phyloP scores from a whole-genome alignment of 2,113 vertebrate species.

The Castor canadensis region DNA sequence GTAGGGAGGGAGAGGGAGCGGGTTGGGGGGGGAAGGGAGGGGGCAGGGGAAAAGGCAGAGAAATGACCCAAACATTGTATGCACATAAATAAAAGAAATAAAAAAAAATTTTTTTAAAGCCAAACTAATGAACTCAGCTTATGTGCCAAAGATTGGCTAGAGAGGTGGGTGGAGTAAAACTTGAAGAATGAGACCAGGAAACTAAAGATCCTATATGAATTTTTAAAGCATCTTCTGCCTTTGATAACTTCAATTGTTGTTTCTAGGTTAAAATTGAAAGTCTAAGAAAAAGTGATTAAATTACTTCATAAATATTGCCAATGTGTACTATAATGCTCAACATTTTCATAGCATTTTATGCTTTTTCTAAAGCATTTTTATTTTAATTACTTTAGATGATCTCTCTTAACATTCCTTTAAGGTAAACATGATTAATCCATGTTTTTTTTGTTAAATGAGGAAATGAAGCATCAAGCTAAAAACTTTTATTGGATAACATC shows the following conservation, averaged over 20 bases:
- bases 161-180: background rate
- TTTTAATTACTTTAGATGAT: background rate
- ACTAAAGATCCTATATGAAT: constrained; percentile 22
- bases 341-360: constrained; percentile 14
- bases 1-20: too few relatives aligned
- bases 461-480: background rate
- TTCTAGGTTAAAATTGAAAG: constrained; percentile 42
- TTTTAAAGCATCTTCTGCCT: background rate
- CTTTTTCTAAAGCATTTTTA: background rate
- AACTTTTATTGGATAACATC: background rate
- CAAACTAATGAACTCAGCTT: constrained; percentile 23
- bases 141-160: background rate
- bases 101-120: too few relatives aligned
- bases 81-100: too few relatives aligned
- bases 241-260: constrained; percentile 20
- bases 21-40: too few relatives aligned
- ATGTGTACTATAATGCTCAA: background rate
- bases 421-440: background rate
- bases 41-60: too few relatives aligned
- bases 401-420: background rate
- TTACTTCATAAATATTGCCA: constrained; percentile 9
- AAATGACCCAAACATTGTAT: too few relatives aligned
- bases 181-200: background rate
- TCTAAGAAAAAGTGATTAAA: background rate
- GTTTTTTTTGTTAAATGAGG: background rate